Base-by-base conservation (phyloP, 1,140 invertebrate species). In the Batillaria attramentaria region DNA sequence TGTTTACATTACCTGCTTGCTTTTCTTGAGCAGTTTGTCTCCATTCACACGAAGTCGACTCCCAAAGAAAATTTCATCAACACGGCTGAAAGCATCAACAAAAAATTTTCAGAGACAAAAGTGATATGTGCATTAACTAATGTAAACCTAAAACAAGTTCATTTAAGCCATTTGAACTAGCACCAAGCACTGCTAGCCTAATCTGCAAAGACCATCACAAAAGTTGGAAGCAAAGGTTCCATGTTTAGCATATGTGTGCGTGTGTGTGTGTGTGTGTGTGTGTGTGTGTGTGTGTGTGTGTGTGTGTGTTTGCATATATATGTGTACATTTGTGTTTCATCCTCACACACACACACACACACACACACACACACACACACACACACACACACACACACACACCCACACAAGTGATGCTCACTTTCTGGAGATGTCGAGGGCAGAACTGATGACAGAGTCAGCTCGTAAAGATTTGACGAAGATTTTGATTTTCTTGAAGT, bases 61-160 rank as follows among this genome's bases (percentile, higher is more conserved):
- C 60, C 41, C 43, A 24, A 74, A 66, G 54, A 82, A 82, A 28
- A 82, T 70, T 69, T 82, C 78, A 43, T 82, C 81, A 28, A 82
- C 46, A 39, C 69, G 69, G 43, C 78, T 79, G 16, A 77, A 79
- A 50, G n/a, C 37, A 35, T 68, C 1, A 65, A 43, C 24, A 39
- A 39, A 24, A 28, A 62, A 6, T 24, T 28, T 1, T 13, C 46
- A 2, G 24, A 41, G 31, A 35, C 24, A 68, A 6, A 33, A 28
- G 18, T 69, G 37, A 8, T 37, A 39, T 35, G 18, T 69, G 18
- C n/a, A 3, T 69, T 16, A n/a, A 33, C 37, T 33, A 13, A 18
- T 41, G 37, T 72, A 4, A 6, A 18, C 16, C 4, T 42, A 4
- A 43, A 1, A n/a, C 6, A 5, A 10, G 37, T 42, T 13, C 24